Evolutionary conservation across 2,113 vertebrate genomes (phyloP).

Genomic region (Halichoeres trimaculatus): DNA sequence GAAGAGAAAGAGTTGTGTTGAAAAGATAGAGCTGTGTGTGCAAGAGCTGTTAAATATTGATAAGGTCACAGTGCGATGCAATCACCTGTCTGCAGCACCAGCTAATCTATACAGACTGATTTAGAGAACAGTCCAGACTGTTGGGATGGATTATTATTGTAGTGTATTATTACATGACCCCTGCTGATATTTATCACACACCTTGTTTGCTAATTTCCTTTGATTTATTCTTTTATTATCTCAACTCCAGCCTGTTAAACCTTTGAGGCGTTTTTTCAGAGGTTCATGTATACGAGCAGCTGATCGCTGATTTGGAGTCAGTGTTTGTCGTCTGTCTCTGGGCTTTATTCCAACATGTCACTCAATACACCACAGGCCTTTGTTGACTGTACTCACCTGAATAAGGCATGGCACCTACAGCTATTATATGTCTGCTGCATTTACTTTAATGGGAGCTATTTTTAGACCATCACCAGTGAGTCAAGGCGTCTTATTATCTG

Average conservation of each 20-base stretch:
- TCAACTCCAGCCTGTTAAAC: not conserved
- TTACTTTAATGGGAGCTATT: constrained; percentile 9
- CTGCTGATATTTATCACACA: no score
- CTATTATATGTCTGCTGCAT: constrained; percentile 43
- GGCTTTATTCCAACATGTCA: constrained; percentile 51
- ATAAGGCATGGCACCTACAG: constrained; percentile 45
- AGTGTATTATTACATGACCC: not conserved
- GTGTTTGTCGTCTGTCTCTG: constrained; percentile 27
- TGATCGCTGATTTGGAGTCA: not conserved
- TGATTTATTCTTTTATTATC: not conserved
- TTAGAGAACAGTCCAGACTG: not conserved
- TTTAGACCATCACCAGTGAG: not conserved
- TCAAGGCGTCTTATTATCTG: not conserved
- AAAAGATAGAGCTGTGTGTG: constrained; percentile 54
- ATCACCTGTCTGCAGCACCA: constrained; percentile 69
- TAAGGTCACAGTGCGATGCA: constrained; percentile 69
- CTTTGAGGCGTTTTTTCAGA: not conserved
- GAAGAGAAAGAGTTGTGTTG: constrained; percentile 63
- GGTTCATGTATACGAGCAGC: no score
- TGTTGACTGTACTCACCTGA: constrained; percentile 47
- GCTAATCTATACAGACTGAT: constrained; percentile 31
- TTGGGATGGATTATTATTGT: constrained; percentile 1
- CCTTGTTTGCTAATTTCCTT: no score
- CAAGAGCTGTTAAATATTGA: constrained; percentile 78
- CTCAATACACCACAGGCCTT: constrained; percentile 44